Evolutionary conservation across 2,888 invertebrate genomes (phyloP).

Genomic region (Nomada fabriciana): DNA sequence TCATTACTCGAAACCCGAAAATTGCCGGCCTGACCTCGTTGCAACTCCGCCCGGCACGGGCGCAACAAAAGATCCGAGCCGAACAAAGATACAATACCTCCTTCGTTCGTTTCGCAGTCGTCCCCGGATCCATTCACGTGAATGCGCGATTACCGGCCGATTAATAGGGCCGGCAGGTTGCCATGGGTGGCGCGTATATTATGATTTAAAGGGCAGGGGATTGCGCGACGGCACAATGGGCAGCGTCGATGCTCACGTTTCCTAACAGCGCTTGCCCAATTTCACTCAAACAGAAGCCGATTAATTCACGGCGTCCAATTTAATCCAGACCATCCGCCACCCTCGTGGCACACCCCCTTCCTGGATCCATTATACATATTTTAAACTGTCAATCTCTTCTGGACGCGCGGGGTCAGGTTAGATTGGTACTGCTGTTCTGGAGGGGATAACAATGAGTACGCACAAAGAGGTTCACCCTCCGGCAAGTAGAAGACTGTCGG

Average conservation of each 20-base stretch:
- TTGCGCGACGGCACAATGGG: conserved; percentile 62
- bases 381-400: conserved; percentile 84
- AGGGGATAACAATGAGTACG: conserved; percentile 76
- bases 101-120: conserved; percentile 44
- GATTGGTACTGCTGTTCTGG: conserved; percentile 68
- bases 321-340: conserved; percentile 69
- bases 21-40: not conserved
- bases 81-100: conserved; percentile 58
- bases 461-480: conserved; percentile 72
- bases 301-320: conserved; percentile 84
- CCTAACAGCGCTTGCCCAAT: conserved; percentile 83
- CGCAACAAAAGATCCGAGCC: conserved; percentile 44
- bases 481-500: conserved; percentile 1
- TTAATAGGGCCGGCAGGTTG: conserved; percentile 64
- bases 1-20: conserved; percentile 25
- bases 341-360: conserved; percentile 48
- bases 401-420: conserved; percentile 79
- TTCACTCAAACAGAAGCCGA: conserved; percentile 84
- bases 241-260: conserved; percentile 78
- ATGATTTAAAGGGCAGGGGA: conserved; percentile 66
- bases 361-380: conserved; percentile 83
- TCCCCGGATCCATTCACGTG: conserved; percentile 49
- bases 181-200: conserved; percentile 57
- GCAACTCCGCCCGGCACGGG: conserved; percentile 20
- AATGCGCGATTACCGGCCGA: conserved; percentile 65